Evolutionary conservation across 2,888 invertebrate genomes (phyloP).

Genomic region (Drosophila rubida): DNA sequence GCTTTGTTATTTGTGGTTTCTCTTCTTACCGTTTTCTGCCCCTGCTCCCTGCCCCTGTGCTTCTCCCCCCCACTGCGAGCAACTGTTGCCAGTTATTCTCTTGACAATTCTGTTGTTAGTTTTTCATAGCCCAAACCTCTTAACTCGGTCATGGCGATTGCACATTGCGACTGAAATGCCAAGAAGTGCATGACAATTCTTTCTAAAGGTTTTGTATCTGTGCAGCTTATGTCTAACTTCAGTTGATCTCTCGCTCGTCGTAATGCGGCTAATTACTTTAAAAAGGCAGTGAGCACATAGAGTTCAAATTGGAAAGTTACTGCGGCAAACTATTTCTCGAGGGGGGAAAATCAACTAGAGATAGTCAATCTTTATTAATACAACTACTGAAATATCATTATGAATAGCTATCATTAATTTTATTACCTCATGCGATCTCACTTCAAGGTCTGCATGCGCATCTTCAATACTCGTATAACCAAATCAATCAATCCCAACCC

Average conservation of each 20-base stretch:
- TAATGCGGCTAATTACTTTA: neutral
- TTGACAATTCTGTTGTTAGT: conserved; percentile 58
- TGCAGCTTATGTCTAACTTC: neutral
- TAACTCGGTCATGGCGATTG: conserved; percentile 55
- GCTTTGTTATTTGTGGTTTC: conserved; percentile 60
- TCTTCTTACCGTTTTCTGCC: conserved; percentile 19
- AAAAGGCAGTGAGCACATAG: neutral
- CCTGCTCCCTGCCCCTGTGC: neutral
- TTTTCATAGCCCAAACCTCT: conserved; percentile 34
- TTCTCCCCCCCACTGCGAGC: neutral
- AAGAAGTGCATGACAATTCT: conserved; percentile 24
- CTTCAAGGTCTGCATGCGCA: neutral
- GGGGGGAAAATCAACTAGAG: no score
- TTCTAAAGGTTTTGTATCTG: conserved; percentile 4
- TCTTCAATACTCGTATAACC: neutral
- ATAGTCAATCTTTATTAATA: no score
- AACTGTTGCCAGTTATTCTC: conserved; percentile 29
- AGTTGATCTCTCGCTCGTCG: neutral
- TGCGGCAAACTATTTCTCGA: no score
- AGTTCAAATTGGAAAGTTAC: neutral
- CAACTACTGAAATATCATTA: no score
- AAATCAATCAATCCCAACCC: neutral
- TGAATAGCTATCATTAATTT: neutral
- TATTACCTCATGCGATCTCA: neutral
- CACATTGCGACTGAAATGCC: conserved; percentile 47